Percentiles rank a stretch among this genome's conserved stretches.
These are phyloP conservation scores for Ganaspis brasiliensis DNA, from an alignment of 2,888 invertebrate species.

Conservation along the genomic window DNA sequence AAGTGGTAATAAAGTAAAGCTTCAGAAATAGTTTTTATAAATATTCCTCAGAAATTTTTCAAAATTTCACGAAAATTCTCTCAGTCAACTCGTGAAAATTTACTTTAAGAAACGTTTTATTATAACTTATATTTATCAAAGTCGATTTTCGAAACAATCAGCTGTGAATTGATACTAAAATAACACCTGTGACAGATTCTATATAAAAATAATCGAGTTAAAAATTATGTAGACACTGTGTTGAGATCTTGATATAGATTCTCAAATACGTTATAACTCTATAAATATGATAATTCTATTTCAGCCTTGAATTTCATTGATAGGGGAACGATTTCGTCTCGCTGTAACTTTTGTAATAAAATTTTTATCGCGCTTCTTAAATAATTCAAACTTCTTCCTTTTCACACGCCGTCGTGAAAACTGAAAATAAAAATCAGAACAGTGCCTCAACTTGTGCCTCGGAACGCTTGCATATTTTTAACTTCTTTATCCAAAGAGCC, in stretches of 20 bases:
- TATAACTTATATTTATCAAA: too few species aligned
- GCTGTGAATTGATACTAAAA: too few species aligned
- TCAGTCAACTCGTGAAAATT: too few species aligned
- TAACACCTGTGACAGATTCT: too few species aligned
- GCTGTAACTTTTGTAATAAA: slow-evolving; percentile 7
- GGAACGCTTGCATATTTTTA: background rate
- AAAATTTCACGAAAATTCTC: too few species aligned
- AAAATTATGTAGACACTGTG: background rate
- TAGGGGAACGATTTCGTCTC: background rate
- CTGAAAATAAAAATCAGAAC: background rate
- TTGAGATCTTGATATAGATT: background rate
- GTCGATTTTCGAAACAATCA: too few species aligned
- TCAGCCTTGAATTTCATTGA: slow-evolving; percentile 11
- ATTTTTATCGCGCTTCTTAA: slow-evolving; percentile 9
- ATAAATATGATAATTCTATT: slow-evolving; percentile 31
- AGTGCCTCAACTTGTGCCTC: background rate
- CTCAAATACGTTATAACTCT: background rate
- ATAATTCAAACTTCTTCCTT: background rate
- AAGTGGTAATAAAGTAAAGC: too few species aligned
- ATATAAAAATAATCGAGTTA: background rate
- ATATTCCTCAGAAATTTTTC: too few species aligned
- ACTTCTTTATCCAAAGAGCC: background rate
- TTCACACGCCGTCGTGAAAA: background rate
- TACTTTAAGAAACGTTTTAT: too few species aligned
- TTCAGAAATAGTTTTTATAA: too few species aligned